phyloP scores from a whole-genome alignment of 2,113 vertebrate genomes.

The Apeltes quadracus region DNA sequence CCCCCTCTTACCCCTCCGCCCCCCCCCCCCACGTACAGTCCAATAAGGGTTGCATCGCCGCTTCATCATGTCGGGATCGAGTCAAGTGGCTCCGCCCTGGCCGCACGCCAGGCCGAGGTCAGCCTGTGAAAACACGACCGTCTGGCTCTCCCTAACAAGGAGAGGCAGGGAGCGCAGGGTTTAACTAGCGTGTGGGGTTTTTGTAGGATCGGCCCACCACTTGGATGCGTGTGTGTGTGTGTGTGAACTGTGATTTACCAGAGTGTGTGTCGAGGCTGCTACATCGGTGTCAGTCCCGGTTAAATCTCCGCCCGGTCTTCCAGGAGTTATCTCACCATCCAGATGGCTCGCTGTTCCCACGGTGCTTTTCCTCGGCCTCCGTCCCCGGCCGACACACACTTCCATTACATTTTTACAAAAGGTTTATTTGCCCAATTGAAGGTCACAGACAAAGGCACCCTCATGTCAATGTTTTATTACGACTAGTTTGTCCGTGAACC shows the following conservation, averaged over 20 bases:
- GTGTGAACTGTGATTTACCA: slow-evolving; percentile 17
- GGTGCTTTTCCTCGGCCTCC: slow-evolving; percentile 8
- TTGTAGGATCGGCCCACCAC: slow-evolving; percentile 29
- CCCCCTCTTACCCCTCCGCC: too few relatives aligned
- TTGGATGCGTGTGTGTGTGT: slow-evolving; percentile 7
- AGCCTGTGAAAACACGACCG: slow-evolving; percentile 59
- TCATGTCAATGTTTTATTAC: too few relatives aligned
- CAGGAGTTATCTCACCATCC: slow-evolving; percentile 68
- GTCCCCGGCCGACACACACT: neutral
- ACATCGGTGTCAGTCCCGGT: slow-evolving; percentile 52
- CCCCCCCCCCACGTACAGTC: slow-evolving; percentile 16
- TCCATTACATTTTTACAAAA: neutral
- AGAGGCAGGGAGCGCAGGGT: slow-evolving; percentile 13
- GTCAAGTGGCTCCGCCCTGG: slow-evolving; percentile 65
- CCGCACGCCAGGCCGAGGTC: slow-evolving; percentile 66
- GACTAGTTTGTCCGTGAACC: too few relatives aligned
- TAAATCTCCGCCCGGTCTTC: slow-evolving; percentile 60
- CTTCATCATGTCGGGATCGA: slow-evolving; percentile 69
- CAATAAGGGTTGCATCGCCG: slow-evolving; percentile 35
- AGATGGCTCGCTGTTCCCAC: slow-evolving; percentile 55
- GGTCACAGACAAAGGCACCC: too few relatives aligned
- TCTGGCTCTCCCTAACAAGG: slow-evolving; percentile 17
- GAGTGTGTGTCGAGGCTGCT: slow-evolving; percentile 19
- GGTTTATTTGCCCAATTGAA: neutral
- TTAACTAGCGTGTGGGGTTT: slow-evolving; percentile 45